Conservation (phyloP, 2,797 vertebrate genomes). For the Mormyrops boulengeri region DNA sequence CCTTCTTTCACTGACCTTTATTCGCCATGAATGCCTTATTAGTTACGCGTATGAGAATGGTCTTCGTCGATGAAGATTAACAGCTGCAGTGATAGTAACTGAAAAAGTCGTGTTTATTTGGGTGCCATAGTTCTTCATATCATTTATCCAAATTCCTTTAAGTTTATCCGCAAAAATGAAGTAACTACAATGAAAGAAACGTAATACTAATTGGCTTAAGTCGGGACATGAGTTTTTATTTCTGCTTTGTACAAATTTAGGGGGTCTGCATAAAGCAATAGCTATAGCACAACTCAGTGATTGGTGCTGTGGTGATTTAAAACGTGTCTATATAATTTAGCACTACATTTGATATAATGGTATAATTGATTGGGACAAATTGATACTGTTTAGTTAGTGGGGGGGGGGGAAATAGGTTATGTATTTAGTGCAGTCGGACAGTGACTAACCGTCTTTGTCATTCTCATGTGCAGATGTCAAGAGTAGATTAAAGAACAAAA, state of each 20-base stretch:
- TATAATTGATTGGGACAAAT: background rate
- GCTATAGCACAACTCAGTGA: background rate
- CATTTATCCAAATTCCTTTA: background rate
- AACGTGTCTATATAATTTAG: background rate
- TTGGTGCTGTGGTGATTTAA: background rate
- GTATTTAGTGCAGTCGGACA: background rate
- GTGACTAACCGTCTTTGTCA: background rate
- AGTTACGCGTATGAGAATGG: background rate
- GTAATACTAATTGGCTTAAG: background rate
- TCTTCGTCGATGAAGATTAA: background rate
- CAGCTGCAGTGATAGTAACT: background rate
- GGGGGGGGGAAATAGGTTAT: background rate
- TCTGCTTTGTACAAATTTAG: background rate
- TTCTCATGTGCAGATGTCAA: background rate
- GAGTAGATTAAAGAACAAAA: background rate
- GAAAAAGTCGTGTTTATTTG: background rate
- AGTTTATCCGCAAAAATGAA: background rate
- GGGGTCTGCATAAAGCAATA: background rate
- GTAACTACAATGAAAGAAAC: background rate
- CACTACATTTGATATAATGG: background rate
- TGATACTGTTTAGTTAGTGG: background rate
- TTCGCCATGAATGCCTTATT: background rate
- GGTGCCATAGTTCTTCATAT: background rate
- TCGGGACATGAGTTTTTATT: background rate
- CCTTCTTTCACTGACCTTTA: background rate